Evolutionary conservation across 2,113 vertebrate genomes (phyloP).

Genomic region (Solea solea): DNA sequence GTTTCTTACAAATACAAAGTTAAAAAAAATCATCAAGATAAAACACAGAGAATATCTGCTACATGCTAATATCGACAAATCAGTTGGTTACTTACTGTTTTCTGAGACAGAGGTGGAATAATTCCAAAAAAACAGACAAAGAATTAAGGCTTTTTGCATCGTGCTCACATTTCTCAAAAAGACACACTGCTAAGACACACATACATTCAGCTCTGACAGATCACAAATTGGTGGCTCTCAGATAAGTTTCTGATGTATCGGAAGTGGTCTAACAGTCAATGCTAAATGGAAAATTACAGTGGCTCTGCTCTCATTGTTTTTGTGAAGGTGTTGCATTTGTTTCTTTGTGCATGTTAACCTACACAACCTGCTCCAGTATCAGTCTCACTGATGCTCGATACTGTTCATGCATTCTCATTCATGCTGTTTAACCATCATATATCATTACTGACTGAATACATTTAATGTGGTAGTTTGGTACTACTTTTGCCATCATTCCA

Average conservation of each 20-base stretch:
- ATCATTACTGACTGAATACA: no score
- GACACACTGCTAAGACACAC: no score
- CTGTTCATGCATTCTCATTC: background rate
- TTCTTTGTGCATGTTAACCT: background rate
- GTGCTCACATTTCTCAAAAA: background rate
- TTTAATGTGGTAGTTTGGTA: no score
- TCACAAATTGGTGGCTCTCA: no score
- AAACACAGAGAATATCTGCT: background rate
- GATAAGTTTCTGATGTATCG: background rate
- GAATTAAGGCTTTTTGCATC: constrained; percentile 10
- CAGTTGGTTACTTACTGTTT: constrained; percentile 39
- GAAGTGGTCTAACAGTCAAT: constrained; percentile 43
- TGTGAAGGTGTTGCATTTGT: background rate
- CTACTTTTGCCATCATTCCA: no score
- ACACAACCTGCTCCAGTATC: background rate
- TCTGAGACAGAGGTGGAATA: background rate
- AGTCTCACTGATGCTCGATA: background rate
- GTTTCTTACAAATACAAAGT: background rate
- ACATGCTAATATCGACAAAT: background rate
- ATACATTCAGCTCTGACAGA: no score
- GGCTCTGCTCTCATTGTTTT: constrained; percentile 20
- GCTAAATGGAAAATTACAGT: constrained; percentile 1
- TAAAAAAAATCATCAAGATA: background rate
- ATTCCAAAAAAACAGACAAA: constrained; percentile 36
- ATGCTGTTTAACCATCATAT: background rate